A percentile compares a stretch with the other conserved stretches of the same genome.
These are phyloP conservation scores for Orientallactaga sibirica DNA, from an alignment of 2,797 vertebrate species.

Conservation along the genomic window DNA sequence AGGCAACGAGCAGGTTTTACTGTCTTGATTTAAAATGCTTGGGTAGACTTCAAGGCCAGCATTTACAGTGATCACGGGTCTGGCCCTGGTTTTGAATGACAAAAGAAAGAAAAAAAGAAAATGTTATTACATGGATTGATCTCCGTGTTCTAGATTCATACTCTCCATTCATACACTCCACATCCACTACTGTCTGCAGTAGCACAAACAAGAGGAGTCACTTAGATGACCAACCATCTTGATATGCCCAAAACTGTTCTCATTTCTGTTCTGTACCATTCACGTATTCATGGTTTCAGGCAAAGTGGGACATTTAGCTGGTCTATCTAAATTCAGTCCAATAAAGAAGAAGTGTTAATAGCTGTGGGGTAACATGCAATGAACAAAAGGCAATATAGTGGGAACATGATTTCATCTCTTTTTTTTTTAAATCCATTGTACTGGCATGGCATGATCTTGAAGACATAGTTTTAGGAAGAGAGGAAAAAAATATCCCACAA, in stretches of 20 bases:
- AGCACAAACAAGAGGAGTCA: not conserved
- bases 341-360: not conserved
- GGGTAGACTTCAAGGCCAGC: conserved; percentile 94
- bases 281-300: not conserved
- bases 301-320: not conserved
- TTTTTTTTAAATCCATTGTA: not conserved
- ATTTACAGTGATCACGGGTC: conserved; percentile 96
- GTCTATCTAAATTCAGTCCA: not conserved
- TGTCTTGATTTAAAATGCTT: conserved; percentile 96
- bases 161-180: not conserved
- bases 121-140: not conserved
- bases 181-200: not conserved
- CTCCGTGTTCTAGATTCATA: not conserved
- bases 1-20: conserved; percentile 90
- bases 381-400: accelerated
- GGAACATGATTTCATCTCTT: not conserved
- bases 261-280: not conserved
- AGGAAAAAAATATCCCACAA: not conserved
- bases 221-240: not conserved
- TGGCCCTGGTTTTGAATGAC: conserved; percentile 89
- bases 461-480: not conserved
- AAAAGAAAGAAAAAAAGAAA: not conserved
- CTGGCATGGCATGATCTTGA: not conserved
- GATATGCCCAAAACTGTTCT: not conserved
- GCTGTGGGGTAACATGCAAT: not conserved